These are phyloP conservation scores for Serinus canaria DNA, from an alignment of 2,113 vertebrate genomes.

Conservation along the genomic window DNA sequence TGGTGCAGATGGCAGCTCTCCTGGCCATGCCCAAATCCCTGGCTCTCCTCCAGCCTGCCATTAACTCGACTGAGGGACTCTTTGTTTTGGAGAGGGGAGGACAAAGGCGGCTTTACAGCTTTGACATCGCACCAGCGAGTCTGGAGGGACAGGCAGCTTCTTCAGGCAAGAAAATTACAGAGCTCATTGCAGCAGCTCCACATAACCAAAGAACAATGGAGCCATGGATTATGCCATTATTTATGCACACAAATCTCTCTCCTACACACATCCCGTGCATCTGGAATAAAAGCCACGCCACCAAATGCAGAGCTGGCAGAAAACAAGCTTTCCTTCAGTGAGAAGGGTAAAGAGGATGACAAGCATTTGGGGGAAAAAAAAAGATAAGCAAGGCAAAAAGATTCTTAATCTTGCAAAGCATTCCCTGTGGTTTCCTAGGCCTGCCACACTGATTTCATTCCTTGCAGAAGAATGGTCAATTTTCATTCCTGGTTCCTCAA, in stretches of 20 bases:
- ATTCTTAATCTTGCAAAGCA: neutral
- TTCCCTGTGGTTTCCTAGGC: neutral
- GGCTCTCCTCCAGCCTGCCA: conserved; percentile 29
- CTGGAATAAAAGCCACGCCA: conserved; percentile 6
- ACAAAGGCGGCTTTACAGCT: conserved; percentile 36
- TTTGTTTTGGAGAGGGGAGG: neutral
- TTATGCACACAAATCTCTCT: conserved; percentile 39
- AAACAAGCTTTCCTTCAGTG: neutral
- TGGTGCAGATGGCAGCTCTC: neutral
- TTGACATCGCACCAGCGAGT: neutral
- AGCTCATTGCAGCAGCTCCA: conserved; percentile 59
- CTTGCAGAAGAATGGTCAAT: neutral
- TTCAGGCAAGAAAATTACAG: conserved; percentile 59
- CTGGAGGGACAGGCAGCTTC: conserved; percentile 53
- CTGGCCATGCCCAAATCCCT: neutral
- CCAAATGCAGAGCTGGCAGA: neutral
- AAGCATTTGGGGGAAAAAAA: neutral
- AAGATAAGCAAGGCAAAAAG: conserved; percentile 25
- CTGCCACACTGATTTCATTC: neutral
- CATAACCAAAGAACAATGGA: conserved; percentile 7
- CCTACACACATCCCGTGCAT: conserved; percentile 2
- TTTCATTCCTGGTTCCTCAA: neutral
- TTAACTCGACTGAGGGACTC: neutral
- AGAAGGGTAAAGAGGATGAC: neutral
- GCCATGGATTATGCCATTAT: conserved; percentile 1